Conservation (phyloP, 2,113 vertebrate species). For the Rhinoptilus africanus region DNA sequence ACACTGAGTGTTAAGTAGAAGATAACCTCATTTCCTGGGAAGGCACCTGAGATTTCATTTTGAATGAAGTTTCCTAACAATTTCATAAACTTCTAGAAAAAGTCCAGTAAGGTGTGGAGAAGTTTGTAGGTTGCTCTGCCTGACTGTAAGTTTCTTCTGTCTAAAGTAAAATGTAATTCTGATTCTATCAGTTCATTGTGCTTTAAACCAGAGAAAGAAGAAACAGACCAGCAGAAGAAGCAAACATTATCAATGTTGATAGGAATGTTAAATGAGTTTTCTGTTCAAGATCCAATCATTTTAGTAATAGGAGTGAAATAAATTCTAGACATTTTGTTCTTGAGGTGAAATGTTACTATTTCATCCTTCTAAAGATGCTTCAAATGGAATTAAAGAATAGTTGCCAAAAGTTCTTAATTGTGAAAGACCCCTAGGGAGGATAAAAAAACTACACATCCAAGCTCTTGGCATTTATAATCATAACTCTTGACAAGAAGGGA, state of each 20-base stretch:
- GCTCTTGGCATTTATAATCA: not conserved
- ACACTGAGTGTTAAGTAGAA: not conserved
- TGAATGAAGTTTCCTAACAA: not conserved
- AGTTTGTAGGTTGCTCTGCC: not conserved
- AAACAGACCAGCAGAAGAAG: not conserved
- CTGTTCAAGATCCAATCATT: not conserved
- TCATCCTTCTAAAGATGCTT: not conserved
- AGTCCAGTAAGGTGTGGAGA: not conserved
- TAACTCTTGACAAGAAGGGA: not conserved
- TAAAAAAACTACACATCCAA: not conserved
- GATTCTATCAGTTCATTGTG: not conserved
- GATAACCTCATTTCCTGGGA: not conserved
- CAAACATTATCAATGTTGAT: not conserved
- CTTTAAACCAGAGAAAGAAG: constrained; percentile 16
- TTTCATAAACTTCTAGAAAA: not conserved
- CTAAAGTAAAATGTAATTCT: not conserved
- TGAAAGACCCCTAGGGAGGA: not conserved
- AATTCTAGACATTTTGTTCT: not conserved
- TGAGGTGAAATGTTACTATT: not conserved
- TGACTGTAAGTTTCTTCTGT: not conserved
- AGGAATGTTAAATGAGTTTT: not conserved
- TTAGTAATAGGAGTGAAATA: constrained; percentile 1
- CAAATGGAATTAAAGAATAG: not conserved
- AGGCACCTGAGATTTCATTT: not conserved
- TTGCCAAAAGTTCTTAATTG: constrained; percentile 16